A percentile compares a stretch with the other conserved stretches of the same genome.
Conservation (phyloP, 2,797 vertebrate species). For the Onychomys arenicola region DNA sequence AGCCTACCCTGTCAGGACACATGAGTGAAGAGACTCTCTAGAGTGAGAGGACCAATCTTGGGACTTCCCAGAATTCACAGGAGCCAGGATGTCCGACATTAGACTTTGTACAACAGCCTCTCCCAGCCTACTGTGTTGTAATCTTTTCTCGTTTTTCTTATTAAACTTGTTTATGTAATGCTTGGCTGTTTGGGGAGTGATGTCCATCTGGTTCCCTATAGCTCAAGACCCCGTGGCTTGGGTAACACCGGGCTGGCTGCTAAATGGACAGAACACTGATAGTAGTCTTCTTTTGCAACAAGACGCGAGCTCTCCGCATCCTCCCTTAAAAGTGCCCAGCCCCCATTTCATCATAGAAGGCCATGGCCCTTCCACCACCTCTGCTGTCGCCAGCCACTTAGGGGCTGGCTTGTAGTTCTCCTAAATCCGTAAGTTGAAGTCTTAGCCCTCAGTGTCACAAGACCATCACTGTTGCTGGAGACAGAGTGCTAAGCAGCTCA, state of each 20-base stretch:
- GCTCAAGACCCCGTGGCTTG: background rate
- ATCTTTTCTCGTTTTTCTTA: slow-evolving; percentile 74
- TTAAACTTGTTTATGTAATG: slow-evolving; percentile 74
- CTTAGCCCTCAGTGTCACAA: background rate
- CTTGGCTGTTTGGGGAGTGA: background rate
- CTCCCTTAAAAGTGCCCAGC: background rate
- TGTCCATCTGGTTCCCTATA: background rate
- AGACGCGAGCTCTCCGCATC: background rate
- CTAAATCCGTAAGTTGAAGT: background rate
- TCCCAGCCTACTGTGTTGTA: slow-evolving; percentile 6
- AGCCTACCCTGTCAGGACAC: background rate
- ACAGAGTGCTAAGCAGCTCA: background rate
- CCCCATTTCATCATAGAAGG: background rate
- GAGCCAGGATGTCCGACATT: background rate
- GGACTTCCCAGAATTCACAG: slow-evolving; percentile 7
- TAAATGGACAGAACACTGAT: background rate
- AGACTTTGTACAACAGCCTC: slow-evolving; percentile 28
- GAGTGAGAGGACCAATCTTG: slow-evolving; percentile 16
- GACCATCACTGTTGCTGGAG: background rate
- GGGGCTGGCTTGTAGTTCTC: background rate
- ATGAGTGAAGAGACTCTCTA: background rate
- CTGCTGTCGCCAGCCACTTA: background rate
- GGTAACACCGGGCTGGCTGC: background rate
- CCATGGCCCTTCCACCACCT: background rate
- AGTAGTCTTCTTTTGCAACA: background rate